Conservation (phyloP, 2,797 vertebrate species). For the Valencia hispanica region DNA sequence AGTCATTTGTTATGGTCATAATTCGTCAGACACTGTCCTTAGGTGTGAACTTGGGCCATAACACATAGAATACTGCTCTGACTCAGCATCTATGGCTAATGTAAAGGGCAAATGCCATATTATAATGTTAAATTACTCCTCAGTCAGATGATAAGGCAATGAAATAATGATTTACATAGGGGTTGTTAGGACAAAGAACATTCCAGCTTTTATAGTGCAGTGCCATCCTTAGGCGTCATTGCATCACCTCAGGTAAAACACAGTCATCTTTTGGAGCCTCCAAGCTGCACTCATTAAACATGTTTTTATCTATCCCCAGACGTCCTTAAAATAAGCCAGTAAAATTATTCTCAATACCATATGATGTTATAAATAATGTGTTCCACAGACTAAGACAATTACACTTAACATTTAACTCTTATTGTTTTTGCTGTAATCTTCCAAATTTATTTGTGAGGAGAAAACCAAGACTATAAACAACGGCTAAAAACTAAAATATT, state of each 20-base stretch:
- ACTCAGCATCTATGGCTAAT: constrained; percentile 61
- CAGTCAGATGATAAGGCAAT: constrained; percentile 57
- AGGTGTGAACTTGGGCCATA: constrained; percentile 48
- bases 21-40: constrained; percentile 37
- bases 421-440: not conserved
- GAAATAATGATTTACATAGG: constrained; percentile 64
- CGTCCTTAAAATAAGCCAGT: not conserved
- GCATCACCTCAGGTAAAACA: constrained; percentile 30
- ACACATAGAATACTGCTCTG: constrained; percentile 44
- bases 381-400: not conserved
- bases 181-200: constrained; percentile 43
- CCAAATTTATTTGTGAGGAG: not conserved
- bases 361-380: not conserved
- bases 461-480: not conserved
- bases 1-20: constrained; percentile 65
- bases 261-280: constrained; percentile 15
- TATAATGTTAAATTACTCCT: constrained; percentile 61
- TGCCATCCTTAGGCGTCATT: constrained; percentile 44
- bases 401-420: not conserved
- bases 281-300: constrained; percentile 11
- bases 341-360: not conserved
- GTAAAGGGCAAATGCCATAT: constrained; percentile 71
- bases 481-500: not conserved
- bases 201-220: constrained; percentile 56
- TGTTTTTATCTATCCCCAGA: constrained; percentile 1